These are phyloP conservation scores for Columba livia DNA, from an alignment of 2,113 vertebrate species.

Conservation along the genomic window DNA sequence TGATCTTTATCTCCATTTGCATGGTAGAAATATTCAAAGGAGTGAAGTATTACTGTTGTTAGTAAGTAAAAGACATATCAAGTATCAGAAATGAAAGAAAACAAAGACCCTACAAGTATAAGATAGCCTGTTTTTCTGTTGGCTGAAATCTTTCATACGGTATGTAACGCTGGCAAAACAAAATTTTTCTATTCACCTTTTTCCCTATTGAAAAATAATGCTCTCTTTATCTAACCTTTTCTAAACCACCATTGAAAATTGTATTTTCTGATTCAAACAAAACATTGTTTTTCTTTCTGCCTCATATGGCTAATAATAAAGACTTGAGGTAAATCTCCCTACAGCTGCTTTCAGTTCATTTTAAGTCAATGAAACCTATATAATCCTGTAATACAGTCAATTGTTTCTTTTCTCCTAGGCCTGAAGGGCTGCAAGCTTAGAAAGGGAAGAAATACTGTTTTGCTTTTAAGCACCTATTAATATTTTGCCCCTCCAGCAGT, in stretches of 20 bases:
- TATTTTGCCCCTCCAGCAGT: constrained; percentile 78
- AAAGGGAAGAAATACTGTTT: constrained; percentile 88
- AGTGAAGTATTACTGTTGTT: constrained; percentile 32
- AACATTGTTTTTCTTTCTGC: constrained; percentile 88
- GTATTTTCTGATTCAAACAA: constrained; percentile 80
- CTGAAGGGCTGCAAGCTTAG: constrained; percentile 87
- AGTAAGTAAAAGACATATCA: constrained; percentile 50
- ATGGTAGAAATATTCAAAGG: constrained; percentile 38
- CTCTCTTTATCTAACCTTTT: constrained; percentile 67
- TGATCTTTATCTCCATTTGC: constrained; percentile 49
- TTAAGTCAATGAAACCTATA: constrained; percentile 95
- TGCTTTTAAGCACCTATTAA: constrained; percentile 83
- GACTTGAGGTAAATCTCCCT: constrained; percentile 92
- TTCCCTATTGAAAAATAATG: constrained; percentile 40
- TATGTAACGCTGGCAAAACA: constrained; percentile 57
- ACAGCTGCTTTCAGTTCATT: constrained; percentile 93
- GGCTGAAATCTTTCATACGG: constrained; percentile 25
- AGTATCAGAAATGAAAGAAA: constrained; percentile 58
- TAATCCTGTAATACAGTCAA: constrained; percentile 91
- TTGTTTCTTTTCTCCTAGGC: constrained; percentile 85
- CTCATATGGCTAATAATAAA: constrained; percentile 89
- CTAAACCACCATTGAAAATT: constrained; percentile 80
- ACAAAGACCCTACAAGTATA: neutral
- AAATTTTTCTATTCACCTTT: constrained; percentile 68
- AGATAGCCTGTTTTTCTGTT: neutral